Base-by-base conservation (phyloP, 1,140 invertebrate species). In the Bombyx mori region DNA sequence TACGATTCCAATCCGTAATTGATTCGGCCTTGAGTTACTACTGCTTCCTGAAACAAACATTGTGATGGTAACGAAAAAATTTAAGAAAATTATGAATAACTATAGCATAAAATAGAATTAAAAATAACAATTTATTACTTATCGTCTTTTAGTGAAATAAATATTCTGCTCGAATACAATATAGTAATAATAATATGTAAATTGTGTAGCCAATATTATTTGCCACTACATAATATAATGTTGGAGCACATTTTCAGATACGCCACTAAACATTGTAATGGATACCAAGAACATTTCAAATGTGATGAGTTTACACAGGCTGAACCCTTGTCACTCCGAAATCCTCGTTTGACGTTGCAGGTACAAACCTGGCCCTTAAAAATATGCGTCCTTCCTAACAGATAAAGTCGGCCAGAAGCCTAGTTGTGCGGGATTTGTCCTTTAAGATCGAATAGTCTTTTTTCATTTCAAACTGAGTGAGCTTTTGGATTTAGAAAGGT, bases 1-100 rank as follows among this genome's bases (percentile, higher is more conserved):
- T 57, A 61, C 54, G 63, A 59, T 55, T 50, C 56, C 48, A 22
- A 55, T 54, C 50, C 10, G 54, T 55, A 59, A 65, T 59, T 61
- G 50, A 61, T 60, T 62, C 42, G 3, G 57, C 42, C 26, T 54
- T 42, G 42, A 50, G 12, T 43, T 56, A 43, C 43, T 56, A 55
- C 54, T 49, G 47, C 9, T 35, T 35, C 2, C 26, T 35, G 2
- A 35, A 35, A 35, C 26, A 35, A 3, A 3, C 26, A 35, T 35
- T 35, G 26, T 35, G 26, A 35, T 35, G 2, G 26, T 5, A 35
- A 3, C 26, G 26, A 35, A 35, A 35, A 35, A 5, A 3, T 35
- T 35, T 35, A 35, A 35, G 26, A 35, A 35, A 35, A 35, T 3
- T 5, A 35, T 35, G 2, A 35, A 35, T 35, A 3, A 3, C 26